Percentiles rank a stretch among this genome's conserved stretches.
These are phyloP conservation scores for Drosophila fulvimacula DNA, from an alignment of 2,888 invertebrate genomes.

Conservation along the genomic window DNA sequence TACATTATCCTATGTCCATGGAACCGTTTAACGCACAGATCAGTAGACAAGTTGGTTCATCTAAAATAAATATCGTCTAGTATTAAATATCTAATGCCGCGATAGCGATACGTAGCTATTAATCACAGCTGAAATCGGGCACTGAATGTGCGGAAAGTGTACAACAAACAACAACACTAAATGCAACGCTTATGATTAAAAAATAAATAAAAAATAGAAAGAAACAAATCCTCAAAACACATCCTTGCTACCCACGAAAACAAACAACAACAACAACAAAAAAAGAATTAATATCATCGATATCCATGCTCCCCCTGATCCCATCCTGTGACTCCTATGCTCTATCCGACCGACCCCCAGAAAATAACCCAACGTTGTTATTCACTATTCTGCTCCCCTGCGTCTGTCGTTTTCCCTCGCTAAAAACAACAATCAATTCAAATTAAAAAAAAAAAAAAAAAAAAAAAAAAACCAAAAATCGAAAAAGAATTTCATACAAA, in stretches of 20 bases:
- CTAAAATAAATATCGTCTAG: slow-evolving; percentile 36
- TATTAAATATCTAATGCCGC: slow-evolving; percentile 71
- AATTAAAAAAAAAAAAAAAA: slow-evolving; percentile 31
- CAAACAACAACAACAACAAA: slow-evolving; percentile 2
- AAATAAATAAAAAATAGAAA: slow-evolving; percentile 1
- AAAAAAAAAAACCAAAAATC: slow-evolving; percentile 53
- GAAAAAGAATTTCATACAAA: slow-evolving; percentile 16
- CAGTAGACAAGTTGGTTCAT: slow-evolving; percentile 61
- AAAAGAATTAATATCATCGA: slow-evolving; percentile 33
- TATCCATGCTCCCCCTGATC: slow-evolving; percentile 46
- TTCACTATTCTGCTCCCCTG: slow-evolving; percentile 54
- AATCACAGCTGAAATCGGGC: slow-evolving; percentile 42
- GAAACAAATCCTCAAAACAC: slow-evolving; percentile 65
- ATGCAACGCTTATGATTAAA: slow-evolving; percentile 54
- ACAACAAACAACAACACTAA: slow-evolving; percentile 60
- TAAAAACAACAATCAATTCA: slow-evolving; percentile 48
- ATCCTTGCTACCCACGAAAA: slow-evolving; percentile 49
- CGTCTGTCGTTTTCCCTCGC: slow-evolving; percentile 71
- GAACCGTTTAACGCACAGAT: slow-evolving; percentile 67
- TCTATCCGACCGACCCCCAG: slow-evolving; percentile 39
- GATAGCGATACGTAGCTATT: slow-evolving; percentile 83
- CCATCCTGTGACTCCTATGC: slow-evolving; percentile 42
- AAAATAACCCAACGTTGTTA: slow-evolving; percentile 55
- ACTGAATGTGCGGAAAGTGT: slow-evolving; percentile 41
- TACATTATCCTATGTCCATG: slow-evolving; percentile 43